Base-by-base conservation (phyloP, 2,888 invertebrate genomes). In the Cataglyphis rosenhaueri region DNA sequence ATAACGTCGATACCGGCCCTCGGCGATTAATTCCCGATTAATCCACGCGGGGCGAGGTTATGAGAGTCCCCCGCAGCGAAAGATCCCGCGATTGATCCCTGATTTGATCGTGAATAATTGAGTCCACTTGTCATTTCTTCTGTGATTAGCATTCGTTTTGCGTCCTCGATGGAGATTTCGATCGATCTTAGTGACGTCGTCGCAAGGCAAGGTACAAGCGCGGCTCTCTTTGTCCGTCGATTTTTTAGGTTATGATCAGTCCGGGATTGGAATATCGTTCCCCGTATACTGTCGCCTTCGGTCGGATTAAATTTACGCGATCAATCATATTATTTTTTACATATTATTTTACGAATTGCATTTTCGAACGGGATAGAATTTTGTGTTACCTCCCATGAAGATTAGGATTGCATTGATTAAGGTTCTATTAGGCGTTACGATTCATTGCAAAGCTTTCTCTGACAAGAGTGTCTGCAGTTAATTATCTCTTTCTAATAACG, bases 221-320 rank as follows among this genome's bases (percentile, higher is more conserved):
- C 32, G 18, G 6, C 44, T 41, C 64, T 57, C 79, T 64, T 61
- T 66, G 15, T 48, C 38, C 57, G 61, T 57, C 41, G 9, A 61
- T 6, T 90, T 41, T 90, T 74, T 89, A 90, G 89, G 89, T 89
- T 89, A 89, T 90, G 84, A 82, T 70, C 74, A 15, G 57, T 29
- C n/a, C 55, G 61, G 62, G 64, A 66, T 81, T 85, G 38, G 61
- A 87, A 83, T 73, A 78, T 79, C 61, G 35, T 25, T 75, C 18
- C 12, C 38, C 48, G 48, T 59, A 38, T 62, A 25, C 9, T 65
- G 59, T 64, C 48, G 21, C 0, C 32, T 38, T 41, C n/a, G n/a
- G 5, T 55, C n/a, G 12, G 61, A 32, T 32, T n/a, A 35, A 10
- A 32, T 64, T 44, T 4, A 18, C 0, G 48, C 35, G 48, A 21